Percentiles rank a stretch among this genome's conserved stretches.
phyloP scores from a whole-genome alignment of 2,113 vertebrate genomes.

The Rhegmatorhina hoffmannsi region DNA sequence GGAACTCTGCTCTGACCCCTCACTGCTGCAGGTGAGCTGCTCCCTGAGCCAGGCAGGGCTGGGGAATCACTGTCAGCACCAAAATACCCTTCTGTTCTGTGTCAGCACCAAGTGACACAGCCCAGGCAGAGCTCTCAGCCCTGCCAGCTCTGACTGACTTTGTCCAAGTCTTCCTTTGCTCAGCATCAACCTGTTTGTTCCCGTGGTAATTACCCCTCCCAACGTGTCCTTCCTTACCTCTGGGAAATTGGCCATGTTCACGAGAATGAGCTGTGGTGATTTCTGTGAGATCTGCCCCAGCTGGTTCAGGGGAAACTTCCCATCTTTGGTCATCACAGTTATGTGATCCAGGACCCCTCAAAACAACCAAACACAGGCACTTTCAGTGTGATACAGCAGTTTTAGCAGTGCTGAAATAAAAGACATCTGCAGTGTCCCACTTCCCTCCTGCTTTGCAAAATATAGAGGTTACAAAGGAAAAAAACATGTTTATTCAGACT shows the following conservation, averaged over 20 bases:
- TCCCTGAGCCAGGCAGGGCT: background rate
- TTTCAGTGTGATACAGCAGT: background rate
- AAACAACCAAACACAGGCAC: slow-evolving; percentile 22
- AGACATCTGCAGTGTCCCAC: accelerated
- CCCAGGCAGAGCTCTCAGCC: background rate
- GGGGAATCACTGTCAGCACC: background rate
- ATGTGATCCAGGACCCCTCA: slow-evolving; percentile 92
- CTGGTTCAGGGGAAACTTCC: slow-evolving; percentile 94
- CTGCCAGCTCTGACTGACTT: background rate
- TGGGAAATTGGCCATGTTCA: slow-evolving; percentile 93
- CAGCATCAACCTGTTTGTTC: background rate
- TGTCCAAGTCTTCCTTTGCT: background rate
- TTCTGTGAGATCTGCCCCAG: slow-evolving; percentile 94
- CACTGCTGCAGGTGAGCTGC: background rate
- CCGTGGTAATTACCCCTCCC: accelerated
- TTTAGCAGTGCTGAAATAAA: background rate
- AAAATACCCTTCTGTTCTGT: background rate
- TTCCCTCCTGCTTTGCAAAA: background rate
- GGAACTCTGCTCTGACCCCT: background rate
- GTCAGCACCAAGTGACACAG: background rate
- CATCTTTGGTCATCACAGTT: slow-evolving; percentile 85
- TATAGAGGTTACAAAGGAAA: background rate
- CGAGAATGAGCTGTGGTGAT: slow-evolving; percentile 87
- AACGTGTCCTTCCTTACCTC: slow-evolving; percentile 83
- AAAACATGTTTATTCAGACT: background rate